Base-by-base conservation (phyloP, 1,140 invertebrate genomes). In the Drosophila pachea region DNA sequence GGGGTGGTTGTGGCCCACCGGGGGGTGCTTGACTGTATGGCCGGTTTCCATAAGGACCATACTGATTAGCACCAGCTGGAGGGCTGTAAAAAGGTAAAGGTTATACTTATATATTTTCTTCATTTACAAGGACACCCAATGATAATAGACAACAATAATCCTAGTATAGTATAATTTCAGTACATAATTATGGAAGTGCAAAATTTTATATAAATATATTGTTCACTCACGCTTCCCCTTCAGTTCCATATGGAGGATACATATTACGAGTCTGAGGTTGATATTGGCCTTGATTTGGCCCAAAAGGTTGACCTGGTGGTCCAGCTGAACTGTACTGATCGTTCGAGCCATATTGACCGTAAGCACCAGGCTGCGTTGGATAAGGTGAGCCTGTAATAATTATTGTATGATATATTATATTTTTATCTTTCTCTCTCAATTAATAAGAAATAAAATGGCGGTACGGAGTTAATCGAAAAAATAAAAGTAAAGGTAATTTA, bases 211-310 rank as follows among this genome's bases (percentile, higher is more conserved):
- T 65, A 56, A 53, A 74, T 60, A 61, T 73, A 78, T 76, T 78
- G 60, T 64, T 67, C 73, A 90, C 88, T 89, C 87, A 89, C 89
- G 88, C 73, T 89, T 88, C 76, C 87, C 78, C 69, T 76, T 94
- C 94, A 33, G 93, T 92, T 66, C 93, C 93, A 82, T 95, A 96
- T 71, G 94, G 92, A 86, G 93, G 93, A 90, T 94, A 94, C 73
- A 94, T 93, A 74, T 93, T 92, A 90, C 93, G 91, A 89, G 92
- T 93, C 68, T 92, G 93, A 58, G 92, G 93, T 76, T 91, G 93
- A 93, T 92, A 94, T 92, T 90, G 92, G 92, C 91, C 91, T 90
- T 78, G 92, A 92, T 86, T 91, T 67, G 92, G 90, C 79, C 92
- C 92, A 90, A 91, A 91, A 40, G 82, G 76, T 76, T 91, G 91